These are phyloP conservation scores for Bombycilla garrulus DNA, from an alignment of 2,113 vertebrate genomes.

Conservation along the genomic window DNA sequence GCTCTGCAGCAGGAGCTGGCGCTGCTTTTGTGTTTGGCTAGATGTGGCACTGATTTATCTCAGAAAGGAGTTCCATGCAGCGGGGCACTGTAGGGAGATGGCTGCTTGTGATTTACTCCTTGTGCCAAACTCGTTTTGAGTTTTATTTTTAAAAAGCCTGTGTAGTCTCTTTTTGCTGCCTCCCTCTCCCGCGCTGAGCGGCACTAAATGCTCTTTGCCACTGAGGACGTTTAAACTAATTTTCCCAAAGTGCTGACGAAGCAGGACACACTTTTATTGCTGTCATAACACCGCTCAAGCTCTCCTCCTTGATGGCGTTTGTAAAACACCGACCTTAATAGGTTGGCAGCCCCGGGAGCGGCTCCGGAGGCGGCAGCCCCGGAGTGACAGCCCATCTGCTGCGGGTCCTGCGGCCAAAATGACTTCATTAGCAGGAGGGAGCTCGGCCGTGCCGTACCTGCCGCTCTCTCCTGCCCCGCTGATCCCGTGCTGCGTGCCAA, in stretches of 20 bases:
- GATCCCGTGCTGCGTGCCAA: background rate
- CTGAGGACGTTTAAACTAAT: constrained; percentile 28
- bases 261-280: constrained; percentile 32
- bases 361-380: background rate
- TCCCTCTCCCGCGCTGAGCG: background rate
- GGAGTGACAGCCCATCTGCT: constrained; percentile 42
- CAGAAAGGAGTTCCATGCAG: background rate
- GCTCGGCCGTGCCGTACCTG: background rate
- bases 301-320: background rate
- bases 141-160: constrained; percentile 52
- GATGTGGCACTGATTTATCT: constrained; percentile 18
- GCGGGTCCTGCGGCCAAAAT: background rate
- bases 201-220: constrained; percentile 16
- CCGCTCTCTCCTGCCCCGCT: background rate
- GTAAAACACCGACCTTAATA: background rate
- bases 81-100: background rate
- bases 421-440: background rate
- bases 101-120: constrained; percentile 21
- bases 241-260: constrained; percentile 55
- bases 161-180: background rate
- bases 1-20: background rate
- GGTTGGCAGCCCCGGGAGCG: background rate
- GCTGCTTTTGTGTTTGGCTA: background rate
- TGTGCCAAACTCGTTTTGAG: constrained; percentile 1
- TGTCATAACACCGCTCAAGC: background rate